Base-by-base conservation (phyloP, 2,797 vertebrate genomes). In the Micromesistius poutassou region DNA sequence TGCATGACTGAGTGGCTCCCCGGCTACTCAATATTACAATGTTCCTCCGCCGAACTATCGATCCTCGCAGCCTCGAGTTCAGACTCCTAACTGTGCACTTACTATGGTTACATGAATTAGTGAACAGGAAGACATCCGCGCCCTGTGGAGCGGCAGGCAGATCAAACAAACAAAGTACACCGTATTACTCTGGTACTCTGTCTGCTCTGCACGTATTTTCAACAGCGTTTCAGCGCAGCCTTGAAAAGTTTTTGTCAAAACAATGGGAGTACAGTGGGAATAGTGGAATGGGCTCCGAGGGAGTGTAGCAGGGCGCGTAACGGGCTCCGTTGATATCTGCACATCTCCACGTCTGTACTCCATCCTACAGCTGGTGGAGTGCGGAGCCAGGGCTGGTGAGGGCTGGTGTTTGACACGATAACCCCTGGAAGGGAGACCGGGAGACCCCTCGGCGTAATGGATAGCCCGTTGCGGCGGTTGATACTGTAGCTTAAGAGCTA, bases 401-500 rank as follows among this genome's bases (percentile, higher is more conserved):
- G 9, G 62, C 1, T 68, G 62, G 62, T 3, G 25, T 68, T 68
- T 2, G 9, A 68, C 7, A 25, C 62, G 62, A 28, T 28, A 68
- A 68, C n/a, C 62, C 62, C 62, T 68, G 62, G 62, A 68, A 68
- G 62, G 28, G 62, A n/a, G 62, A 68, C 8, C 2, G 28, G 62
- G 62, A 68, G 25, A 68, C 62, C 62, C 62, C 62, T 28, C 19
- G 5, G 82, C 87, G 86, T 86, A 87, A 87, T 80, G 84, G 84
- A 86, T 82, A 87, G 86, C 90, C 89, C 81, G 91, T 87, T 86
- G 82, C n/a, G 83, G 90, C 81, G 72, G 81, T 81, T 87, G 88
- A 89, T 89, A 86, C 86, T 85, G 87, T 88, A 86, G 92, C 91
- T 92, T 91, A 92, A 91, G 88, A 87, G 88, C 87, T 90, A 83